Percentiles rank a stretch among this genome's conserved stretches.
These are phyloP conservation scores for Equus przewalskii DNA, from an alignment of 2,113 vertebrate genomes.

Conservation along the genomic window DNA sequence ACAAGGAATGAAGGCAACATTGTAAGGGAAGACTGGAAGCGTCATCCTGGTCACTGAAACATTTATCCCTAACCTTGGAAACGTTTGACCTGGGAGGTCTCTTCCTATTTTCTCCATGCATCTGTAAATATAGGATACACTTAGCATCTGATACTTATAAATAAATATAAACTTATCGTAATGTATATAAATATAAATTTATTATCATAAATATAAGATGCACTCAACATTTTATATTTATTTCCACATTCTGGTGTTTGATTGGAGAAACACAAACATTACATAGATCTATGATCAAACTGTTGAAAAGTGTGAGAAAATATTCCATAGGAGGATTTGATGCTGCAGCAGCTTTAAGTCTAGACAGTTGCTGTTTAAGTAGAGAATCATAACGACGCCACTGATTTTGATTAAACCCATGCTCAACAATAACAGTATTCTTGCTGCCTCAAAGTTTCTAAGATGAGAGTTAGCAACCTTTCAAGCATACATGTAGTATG, in stretches of 20 bases:
- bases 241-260: background rate
- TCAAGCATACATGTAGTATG: background rate
- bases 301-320: conserved; percentile 38
- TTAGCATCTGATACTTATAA: background rate
- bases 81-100: background rate
- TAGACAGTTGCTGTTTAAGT: background rate
- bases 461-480: background rate
- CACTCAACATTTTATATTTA: conserved; percentile 8
- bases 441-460: background rate
- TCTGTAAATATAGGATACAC: background rate
- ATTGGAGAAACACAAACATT: background rate
- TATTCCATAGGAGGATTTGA: background rate
- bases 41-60: background rate
- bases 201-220: background rate
- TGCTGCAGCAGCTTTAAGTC: background rate
- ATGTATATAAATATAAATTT: background rate
- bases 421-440: background rate
- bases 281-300: background rate
- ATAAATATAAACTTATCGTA: background rate
- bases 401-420: background rate
- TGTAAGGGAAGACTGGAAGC: background rate
- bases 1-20: conserved; percentile 15
- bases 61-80: conserved; percentile 11
- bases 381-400: background rate
- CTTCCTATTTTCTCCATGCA: background rate